Evolutionary conservation across 2,113 vertebrate genomes (phyloP).

Genomic region (Coregonus clupeaformis): DNA sequence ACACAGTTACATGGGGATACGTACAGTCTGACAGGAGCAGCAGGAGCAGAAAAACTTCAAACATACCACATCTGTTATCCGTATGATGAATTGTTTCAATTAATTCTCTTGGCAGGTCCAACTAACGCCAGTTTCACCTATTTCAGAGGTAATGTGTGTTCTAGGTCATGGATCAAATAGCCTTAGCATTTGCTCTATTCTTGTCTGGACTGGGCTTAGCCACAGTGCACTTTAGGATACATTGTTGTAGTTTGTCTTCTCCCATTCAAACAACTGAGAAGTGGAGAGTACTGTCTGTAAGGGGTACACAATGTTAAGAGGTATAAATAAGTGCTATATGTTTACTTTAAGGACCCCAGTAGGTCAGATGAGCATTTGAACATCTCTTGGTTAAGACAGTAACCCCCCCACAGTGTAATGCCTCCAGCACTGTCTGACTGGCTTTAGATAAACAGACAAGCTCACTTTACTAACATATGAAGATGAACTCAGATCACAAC

Average conservation of each 20-base stretch:
- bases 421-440: no score
- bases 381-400: not conserved
- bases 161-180: not conserved
- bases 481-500: not conserved
- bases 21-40: no score
- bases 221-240: not conserved
- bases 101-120: not conserved
- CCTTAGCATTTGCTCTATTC: not conserved
- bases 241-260: not conserved
- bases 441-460: no score
- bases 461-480: no score
- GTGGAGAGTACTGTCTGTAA: not conserved
- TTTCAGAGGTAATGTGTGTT: not conserved
- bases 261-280: not conserved
- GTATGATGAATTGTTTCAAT: not conserved
- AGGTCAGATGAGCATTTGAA: not conserved
- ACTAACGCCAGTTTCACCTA: not conserved
- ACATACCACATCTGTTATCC: not conserved
- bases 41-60: no score
- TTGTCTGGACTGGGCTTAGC: not conserved
- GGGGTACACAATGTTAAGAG: not conserved
- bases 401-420: no score
- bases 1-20: not conserved
- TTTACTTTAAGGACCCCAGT: not conserved
- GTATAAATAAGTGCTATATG: constrained; percentile 3